Evolutionary conservation across 2,888 invertebrate genomes (phyloP), one percentile per base, ranked within the genome.

Genomic region (Anarsia innoxiella): DNA sequence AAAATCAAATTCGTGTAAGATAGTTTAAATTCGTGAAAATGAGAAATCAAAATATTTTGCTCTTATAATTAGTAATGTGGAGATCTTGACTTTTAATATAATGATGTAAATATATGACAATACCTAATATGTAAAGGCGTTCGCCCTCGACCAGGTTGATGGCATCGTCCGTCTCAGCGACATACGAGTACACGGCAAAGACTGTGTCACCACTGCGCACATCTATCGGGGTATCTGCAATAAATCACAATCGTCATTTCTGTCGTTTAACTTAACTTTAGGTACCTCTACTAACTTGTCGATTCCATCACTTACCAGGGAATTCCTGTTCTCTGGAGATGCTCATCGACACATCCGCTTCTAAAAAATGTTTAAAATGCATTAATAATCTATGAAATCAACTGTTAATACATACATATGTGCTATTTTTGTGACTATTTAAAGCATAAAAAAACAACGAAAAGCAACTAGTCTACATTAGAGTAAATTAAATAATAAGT

Each of bases 61-160:
- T n/a, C n/a, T n/a, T n/a, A n/a, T n/a, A n/a, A n/a, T n/a, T n/a
- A n/a, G 19, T 19, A 19, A 19, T 19, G 19, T 19, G 8, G n/a
- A 19, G 19, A 8, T 19, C 8, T 19, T 5, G 8, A 19, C n/a
- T n/a, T n/a, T n/a, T 5, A 19, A 19, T 19, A 19, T 8, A 19
- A 19, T 3, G 19, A 19, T 19, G 8, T 19, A 8, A 19, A 19
- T 19, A 19, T 19, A 19, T 8, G 19, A 19, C 3, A 19, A 19
- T 19, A 91, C 93, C 93, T 41, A 94, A 76, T 19, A 96, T 91
- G 53, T 93, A 93, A 4, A 96, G 91, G 52, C 91, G 89, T 84
- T 96, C 96, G 45, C 96, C 96, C 80, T 96, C 96, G 0, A 95
- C 94, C 34, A 96, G 85, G 65, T 94, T 93, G 45, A 96, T 91